Evolutionary conservation across 35 echinoderm and acorn worm species (phyloP), one percentile per base, ranked within the genome.

Genomic region (Heliocidaris erythrogramma): DNA sequence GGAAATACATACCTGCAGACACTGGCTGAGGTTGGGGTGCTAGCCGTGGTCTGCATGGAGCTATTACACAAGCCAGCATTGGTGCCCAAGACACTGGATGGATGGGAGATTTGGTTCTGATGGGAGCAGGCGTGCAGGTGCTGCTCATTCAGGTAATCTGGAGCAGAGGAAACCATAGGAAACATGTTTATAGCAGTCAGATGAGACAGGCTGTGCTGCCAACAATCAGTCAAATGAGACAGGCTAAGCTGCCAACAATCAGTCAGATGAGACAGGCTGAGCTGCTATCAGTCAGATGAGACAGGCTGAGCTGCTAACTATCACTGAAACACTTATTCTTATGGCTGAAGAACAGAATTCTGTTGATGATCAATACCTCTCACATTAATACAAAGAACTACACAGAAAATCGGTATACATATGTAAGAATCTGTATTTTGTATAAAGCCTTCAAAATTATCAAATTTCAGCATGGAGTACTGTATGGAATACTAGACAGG

Each of bases 11-110:
- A 99, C 98, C 98, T 99, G 94, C 96, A 99, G n/a, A 97, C 97
- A 93, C 97, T 99, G 27, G 97, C 96, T 69, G 98, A 97, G 27
- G 96, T 99, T 94, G 97, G 96, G 32, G 98, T 99, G 86, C 98
- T 99, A 91, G 95, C 85, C 16, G 96, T 85, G 47, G 96, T 99
- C 48, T 99, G 98, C 61, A 98, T 94, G 85, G 95, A 90, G 95
- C 94, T 95, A 90, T 94, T 96, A 93, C 95, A 99, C 94, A 94
- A 61, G 59, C 92, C 98, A 84, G 94, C 95, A 56, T 78, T 90
- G 30, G 93, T 35, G 94, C 96, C 94, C 30, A 96, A 42, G 47
- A 96, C 60, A 94, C 97, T 50, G 94, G 95, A 85, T 86, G 96
- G 84, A 91, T 97, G 94, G 50, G 96, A 95, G 47, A 59, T 59